A percentile compares a stretch with the other conserved stretches of the same genome.
Evolutionary conservation across 2,797 vertebrate species (phyloP).

Genomic region (Anguilla pacifica): DNA sequence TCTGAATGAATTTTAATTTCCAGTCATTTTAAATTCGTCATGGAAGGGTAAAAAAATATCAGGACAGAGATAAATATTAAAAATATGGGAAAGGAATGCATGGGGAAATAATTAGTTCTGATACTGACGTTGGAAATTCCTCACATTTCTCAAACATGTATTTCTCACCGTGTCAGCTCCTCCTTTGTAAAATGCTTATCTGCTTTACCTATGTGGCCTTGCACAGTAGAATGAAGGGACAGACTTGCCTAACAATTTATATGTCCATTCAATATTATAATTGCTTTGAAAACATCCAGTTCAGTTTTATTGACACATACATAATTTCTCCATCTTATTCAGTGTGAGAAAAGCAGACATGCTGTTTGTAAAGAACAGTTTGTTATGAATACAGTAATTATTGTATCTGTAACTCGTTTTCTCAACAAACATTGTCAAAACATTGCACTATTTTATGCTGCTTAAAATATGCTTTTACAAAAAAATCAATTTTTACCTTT

Average conservation of each 20-base stretch:
- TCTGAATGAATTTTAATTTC: slow-evolving; percentile 56
- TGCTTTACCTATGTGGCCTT: neutral
- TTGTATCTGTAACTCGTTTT: too few relatives aligned
- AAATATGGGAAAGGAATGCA: slow-evolving; percentile 37
- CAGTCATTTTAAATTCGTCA: slow-evolving; percentile 49
- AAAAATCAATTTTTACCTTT: too few relatives aligned
- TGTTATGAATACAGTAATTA: too few relatives aligned
- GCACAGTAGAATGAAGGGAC: neutral
- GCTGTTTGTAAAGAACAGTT: too few relatives aligned
- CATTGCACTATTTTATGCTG: too few relatives aligned
- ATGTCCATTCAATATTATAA: neutral
- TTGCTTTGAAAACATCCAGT: neutral
- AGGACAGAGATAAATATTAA: slow-evolving; percentile 40
- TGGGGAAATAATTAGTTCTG: slow-evolving; percentile 9
- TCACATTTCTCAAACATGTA: neutral
- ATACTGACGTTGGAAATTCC: slow-evolving; percentile 21
- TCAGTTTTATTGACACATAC: neutral
- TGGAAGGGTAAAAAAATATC: slow-evolving; percentile 29
- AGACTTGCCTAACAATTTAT: neutral
- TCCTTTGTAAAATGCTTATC: neutral
- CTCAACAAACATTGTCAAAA: too few relatives aligned
- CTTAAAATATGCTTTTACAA: too few relatives aligned
- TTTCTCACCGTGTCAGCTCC: slow-evolving; percentile 3
- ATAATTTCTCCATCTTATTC: too few relatives aligned
- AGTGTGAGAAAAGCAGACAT: too few relatives aligned